Evolutionary conservation across 2,113 vertebrate species (phyloP), one percentile per base, ranked within the genome.

Genomic region (Myiozetetes cayanensis): DNA sequence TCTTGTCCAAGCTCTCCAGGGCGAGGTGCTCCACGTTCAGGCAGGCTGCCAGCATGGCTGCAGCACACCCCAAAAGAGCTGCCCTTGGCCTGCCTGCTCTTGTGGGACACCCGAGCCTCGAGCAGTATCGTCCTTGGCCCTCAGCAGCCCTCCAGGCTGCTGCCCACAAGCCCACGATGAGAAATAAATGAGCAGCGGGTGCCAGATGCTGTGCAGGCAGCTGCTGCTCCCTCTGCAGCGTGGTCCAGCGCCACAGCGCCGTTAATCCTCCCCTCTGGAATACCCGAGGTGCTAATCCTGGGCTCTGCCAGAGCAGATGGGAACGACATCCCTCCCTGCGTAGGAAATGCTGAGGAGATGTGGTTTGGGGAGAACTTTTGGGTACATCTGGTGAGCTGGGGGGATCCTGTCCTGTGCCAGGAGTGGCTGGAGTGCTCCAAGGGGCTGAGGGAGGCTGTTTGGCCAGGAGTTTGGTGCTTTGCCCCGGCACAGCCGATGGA

Each of bases 101-200:
- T 16, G 22, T 10, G 47, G 72, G 71, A 43, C 3, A 3, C 55
- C 65, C 24, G 50, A 67, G 65, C 59, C 35, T 12, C 0, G 0
- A 76, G 75, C 53, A 8, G 11, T 8, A 5, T 23, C 0, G 0
- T 9, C 4, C 1, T 10, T 13, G 43, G 15, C 41, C 62, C 46
- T 62, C 24, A 8, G 1, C 8, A 18, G n/a, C 21, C 47, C 63
- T 52, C 3, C 3, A 1, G 11, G 56, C 20, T 3, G 15, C 76
- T 62, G 85, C 77, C 78, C 59, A 21, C 1, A 4, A 43, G 83
- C n/a, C 4, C 30, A 2, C 2, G 3, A 4, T 21, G 59, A 65
- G 88, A 82, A 94, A 61, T 33, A 96, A 96, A 56, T 41, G 94
- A 96, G 89, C 95, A 95, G 83, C 3, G 12, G 63, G 88, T 10